Percentiles rank a stretch among this genome's conserved stretches.
These are phyloP conservation scores for Zeus faber DNA, from an alignment of 2,113 vertebrate genomes.

Conservation along the genomic window DNA sequence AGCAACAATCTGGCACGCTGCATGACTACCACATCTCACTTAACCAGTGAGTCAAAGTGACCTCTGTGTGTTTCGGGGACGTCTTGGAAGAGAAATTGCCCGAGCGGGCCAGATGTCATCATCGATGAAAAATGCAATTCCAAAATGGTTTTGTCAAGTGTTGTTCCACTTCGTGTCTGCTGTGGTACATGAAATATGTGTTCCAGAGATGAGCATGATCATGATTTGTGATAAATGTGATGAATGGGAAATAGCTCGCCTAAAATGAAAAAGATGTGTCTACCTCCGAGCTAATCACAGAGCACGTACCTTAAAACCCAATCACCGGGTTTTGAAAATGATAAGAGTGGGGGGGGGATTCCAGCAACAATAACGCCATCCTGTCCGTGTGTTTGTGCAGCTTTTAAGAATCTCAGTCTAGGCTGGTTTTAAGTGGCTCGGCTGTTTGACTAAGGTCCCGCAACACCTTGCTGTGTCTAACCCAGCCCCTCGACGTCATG, in stretches of 20 bases:
- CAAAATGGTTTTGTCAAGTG: conserved; percentile 55
- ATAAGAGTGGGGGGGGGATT: conserved; percentile 59
- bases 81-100: conserved; percentile 52
- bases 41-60: conserved; percentile 50
- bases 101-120: conserved; percentile 55
- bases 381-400: conserved; percentile 47
- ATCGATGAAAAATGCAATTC: conserved; percentile 62
- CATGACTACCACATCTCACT: conserved; percentile 45
- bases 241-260: conserved; percentile 46
- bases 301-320: conserved; percentile 53
- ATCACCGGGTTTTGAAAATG: conserved; percentile 65
- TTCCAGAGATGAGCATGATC: conserved; percentile 50
- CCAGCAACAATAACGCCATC: conserved; percentile 38
- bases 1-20: conserved; percentile 53
- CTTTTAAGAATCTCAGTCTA: conserved; percentile 42
- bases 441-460: conserved; percentile 46
- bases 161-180: conserved; percentile 64
- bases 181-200: conserved; percentile 61
- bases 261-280: conserved; percentile 57
- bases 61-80: conserved; percentile 51
- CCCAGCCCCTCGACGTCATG: neutral
- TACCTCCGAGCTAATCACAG: conserved; percentile 50
- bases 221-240: conserved; percentile 66
- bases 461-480: conserved; percentile 34
- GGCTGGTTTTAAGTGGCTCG: conserved; percentile 32